phyloP scores from a whole-genome alignment of 2,797 vertebrate species.

The Tapirus indicus region DNA sequence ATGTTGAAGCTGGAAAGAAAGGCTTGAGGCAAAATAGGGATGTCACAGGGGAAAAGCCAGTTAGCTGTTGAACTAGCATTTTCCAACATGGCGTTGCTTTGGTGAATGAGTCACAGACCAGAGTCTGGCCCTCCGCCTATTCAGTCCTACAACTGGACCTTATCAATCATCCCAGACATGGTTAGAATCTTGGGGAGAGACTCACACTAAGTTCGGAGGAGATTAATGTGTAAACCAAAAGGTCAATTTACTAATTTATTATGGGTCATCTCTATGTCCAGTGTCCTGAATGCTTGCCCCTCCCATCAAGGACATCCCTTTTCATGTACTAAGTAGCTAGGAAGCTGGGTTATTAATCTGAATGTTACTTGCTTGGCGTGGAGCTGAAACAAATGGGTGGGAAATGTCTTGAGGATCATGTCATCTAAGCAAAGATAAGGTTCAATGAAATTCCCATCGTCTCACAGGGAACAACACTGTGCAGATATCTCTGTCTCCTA shows the following conservation, averaged over 20 bases:
- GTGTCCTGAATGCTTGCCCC: neutral
- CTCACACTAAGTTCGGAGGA: neutral
- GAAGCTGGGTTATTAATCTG: neutral
- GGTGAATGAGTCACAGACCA: neutral
- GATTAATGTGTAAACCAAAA: neutral
- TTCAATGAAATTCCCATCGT: neutral
- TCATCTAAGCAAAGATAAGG: neutral
- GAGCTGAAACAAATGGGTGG: conserved; percentile 6
- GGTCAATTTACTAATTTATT: neutral
- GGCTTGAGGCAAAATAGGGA: neutral
- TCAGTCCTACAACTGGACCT: neutral
- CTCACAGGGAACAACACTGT: neutral
- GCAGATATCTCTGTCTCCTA: neutral
- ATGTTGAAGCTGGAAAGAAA: neutral
- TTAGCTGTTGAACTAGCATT: neutral
- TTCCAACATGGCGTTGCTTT: neutral
- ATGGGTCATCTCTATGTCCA: neutral
- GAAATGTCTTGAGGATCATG: neutral
- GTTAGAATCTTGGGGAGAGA: conserved; percentile 14
- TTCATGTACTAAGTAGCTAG: neutral
- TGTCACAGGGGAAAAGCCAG: neutral
- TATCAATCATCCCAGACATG: neutral
- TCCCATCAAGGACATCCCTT: neutral
- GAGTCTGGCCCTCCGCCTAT: neutral
- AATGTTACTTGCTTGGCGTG: neutral